Conservation (phyloP, 1,140 invertebrate species). For the Drosophila sulfurigaster region DNA sequence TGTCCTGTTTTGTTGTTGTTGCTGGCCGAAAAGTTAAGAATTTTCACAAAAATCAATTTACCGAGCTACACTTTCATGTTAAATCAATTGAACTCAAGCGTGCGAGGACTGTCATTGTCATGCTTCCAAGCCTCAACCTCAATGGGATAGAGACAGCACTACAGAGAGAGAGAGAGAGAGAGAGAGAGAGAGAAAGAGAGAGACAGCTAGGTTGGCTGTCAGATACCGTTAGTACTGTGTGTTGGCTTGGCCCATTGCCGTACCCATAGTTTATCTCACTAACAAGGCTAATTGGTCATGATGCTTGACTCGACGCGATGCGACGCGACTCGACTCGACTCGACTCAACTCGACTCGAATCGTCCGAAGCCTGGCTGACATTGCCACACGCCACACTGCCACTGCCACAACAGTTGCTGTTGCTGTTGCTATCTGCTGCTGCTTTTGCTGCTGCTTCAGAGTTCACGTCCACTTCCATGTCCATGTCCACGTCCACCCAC, state of each 20-base stretch:
- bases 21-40: constrained; percentile 63
- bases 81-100: constrained; percentile 82
- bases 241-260: constrained; percentile 54
- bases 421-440: constrained; percentile 12
- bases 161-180: not conserved
- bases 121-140: constrained; percentile 2
- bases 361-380: constrained; percentile 41
- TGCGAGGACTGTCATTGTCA: constrained; percentile 72
- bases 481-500: constrained; percentile 53
- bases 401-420: constrained; percentile 11
- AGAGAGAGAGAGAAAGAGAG: constrained; percentile 8
- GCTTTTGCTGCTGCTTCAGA: constrained; percentile 10
- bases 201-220: constrained; percentile 9
- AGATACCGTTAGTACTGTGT: constrained; percentile 61
- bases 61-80: constrained; percentile 80
- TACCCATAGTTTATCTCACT: constrained; percentile 74
- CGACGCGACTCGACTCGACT: constrained; percentile 17
- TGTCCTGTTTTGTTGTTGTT: constrained; percentile 19
- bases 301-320: constrained; percentile 58
- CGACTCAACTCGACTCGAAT: constrained; percentile 44
- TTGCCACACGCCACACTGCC: constrained; percentile 47
- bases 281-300: constrained; percentile 84
- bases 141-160: constrained; percentile 10
- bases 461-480: constrained; percentile 48
- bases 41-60: constrained; percentile 78